Base-by-base conservation (phyloP, 2,888 invertebrate genomes). In the Thecocarcelia acutangulata region DNA sequence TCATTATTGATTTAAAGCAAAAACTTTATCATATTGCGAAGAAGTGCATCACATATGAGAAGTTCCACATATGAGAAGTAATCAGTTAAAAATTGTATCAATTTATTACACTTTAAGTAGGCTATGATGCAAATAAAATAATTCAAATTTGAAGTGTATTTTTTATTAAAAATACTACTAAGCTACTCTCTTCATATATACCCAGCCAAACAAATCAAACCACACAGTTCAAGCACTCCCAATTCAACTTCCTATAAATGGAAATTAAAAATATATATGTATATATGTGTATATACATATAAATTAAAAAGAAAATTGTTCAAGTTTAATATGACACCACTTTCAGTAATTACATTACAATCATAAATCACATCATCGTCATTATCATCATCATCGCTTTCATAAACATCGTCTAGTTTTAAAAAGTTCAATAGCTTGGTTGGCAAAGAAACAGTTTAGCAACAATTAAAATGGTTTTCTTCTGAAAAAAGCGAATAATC, bases 361-460 rank as follows among this genome's bases (percentile, higher is more conserved):
- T 64, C 37, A 56, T 21, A 11, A 58, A 46, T 42, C 48, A 40
- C 11, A 11, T 17, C 52, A 37, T 37, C 17, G n/a, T 37, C 37
- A 19, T 50, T 15, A 42, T 42, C 52, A 15, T 54, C 40, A 28
- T 54, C 44, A 54, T 44, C 33, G 24, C 13, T 56, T 17, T 13
- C 54, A 46, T 54, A 44, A 50, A 37, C 15, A 54, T 76, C 42
- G 50, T 75, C 68, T 68, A 76, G 33, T 68, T 68, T 33, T 58
- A 33, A 21, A 76, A 76, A 76, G 76, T 76, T 76, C 76, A 59
- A 54, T 76, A 76, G 69, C 76, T 76, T 61, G 24, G n/a, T 24
- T 37, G 21, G 33, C 24, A 46, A 46, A 50, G 12, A 66, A 66
- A 58, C 68, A 50, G 40, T 68, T 75, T 75, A 68, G 59, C 44